These are phyloP conservation scores for Tinea pellionella DNA, from an alignment of 2,888 invertebrate genomes.

Conservation along the genomic window DNA sequence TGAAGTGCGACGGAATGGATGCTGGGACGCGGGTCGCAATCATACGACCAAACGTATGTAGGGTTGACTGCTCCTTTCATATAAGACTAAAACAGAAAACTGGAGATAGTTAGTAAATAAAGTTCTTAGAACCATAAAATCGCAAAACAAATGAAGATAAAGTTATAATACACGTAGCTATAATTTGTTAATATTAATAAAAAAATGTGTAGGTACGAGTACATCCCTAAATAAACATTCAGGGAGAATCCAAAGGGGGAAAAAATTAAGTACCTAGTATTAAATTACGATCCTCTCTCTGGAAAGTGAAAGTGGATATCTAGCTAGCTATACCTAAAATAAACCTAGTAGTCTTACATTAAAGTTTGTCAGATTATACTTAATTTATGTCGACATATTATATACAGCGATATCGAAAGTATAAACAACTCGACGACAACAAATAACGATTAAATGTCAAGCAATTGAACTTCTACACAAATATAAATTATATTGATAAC, in stretches of 20 bases:
- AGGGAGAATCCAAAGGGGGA: neutral
- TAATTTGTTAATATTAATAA: too few species aligned
- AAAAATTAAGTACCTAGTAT: neutral
- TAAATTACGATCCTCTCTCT: neutral
- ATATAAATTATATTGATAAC: conserved; percentile 5
- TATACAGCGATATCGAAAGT: neutral
- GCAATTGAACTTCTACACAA: neutral
- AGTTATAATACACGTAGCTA: too few species aligned
- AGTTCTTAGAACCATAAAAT: too few species aligned
- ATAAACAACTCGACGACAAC: neutral
- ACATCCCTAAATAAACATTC: neutral
- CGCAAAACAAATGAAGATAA: too few species aligned
- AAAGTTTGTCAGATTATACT: neutral
- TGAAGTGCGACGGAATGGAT: conserved; percentile 16
- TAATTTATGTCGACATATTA: neutral
- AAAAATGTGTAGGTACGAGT: too few species aligned
- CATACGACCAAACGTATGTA: conserved; percentile 1
- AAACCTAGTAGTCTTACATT: neutral
- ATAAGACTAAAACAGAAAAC: neutral
- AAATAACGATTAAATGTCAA: neutral
- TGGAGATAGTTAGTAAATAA: neutral
- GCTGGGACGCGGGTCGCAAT: conserved; percentile 10
- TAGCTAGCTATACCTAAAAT: neutral
- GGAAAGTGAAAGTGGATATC: neutral
- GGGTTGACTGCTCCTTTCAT: neutral